A percentile compares a stretch with the other conserved stretches of the same genome.
phyloP scores from a whole-genome alignment of 2,888 invertebrate genomes.

The Torymus auratus region DNA sequence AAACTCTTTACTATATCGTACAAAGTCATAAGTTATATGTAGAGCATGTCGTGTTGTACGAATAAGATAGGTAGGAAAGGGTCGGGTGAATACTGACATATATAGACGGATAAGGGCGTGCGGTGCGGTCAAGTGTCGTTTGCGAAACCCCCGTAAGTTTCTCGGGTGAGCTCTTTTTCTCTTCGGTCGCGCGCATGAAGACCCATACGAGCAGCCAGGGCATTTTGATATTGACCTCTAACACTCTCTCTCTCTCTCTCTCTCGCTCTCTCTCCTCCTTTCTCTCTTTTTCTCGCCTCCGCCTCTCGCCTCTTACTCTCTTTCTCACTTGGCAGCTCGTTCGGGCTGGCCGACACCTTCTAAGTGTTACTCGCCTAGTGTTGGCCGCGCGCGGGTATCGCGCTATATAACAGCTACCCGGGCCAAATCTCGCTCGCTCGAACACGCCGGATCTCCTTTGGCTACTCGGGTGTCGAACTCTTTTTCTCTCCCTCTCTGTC shows the following conservation, averaged over 20 bases:
- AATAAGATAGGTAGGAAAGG: too few species aligned
- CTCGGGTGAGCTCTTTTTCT: background rate
- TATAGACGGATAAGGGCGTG: background rate
- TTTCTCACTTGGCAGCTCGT: slow-evolving; percentile 2
- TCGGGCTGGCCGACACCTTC: slow-evolving; percentile 69
- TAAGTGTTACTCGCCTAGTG: slow-evolving; percentile 68
- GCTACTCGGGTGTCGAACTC: slow-evolving; percentile 67
- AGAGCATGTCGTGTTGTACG: too few species aligned
- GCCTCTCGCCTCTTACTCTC: background rate
- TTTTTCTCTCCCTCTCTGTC: slow-evolving; percentile 20
- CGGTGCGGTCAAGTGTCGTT: slow-evolving; percentile 33
- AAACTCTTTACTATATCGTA: too few species aligned
- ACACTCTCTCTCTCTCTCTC: slow-evolving; percentile 49
- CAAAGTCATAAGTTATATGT: too few species aligned
- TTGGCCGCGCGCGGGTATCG: slow-evolving; percentile 49
- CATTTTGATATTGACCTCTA: slow-evolving; percentile 66
- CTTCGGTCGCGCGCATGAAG: slow-evolving; percentile 59
- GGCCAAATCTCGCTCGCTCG: slow-evolving; percentile 66
- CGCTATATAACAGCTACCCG: slow-evolving; percentile 60
- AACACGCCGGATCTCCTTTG: slow-evolving; percentile 66
- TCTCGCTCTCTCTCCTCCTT: slow-evolving; percentile 39
- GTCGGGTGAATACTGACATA: background rate
- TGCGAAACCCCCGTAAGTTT: slow-evolving; percentile 26
- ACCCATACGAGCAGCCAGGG: slow-evolving; percentile 62
- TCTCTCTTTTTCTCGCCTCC: slow-evolving; percentile 27